These are phyloP conservation scores for Setipinna tenuifilis DNA, from an alignment of 2,797 vertebrate genomes.

Conservation along the genomic window DNA sequence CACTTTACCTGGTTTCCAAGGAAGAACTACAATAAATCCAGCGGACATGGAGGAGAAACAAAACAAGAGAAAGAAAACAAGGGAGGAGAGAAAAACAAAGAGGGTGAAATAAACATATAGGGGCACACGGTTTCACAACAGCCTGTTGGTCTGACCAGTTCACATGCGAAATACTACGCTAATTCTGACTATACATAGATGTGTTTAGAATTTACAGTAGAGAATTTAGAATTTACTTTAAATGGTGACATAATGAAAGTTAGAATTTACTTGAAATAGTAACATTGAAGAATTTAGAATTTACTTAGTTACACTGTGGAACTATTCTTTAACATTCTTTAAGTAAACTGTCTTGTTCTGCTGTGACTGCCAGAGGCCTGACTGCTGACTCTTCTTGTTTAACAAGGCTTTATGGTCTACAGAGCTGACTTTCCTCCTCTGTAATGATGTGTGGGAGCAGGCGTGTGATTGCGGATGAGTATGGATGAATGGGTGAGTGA, in stretches of 20 bases:
- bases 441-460: background rate
- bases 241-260: background rate
- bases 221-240: too few relatives aligned
- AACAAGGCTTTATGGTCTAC: background rate
- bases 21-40: slow-evolving; percentile 95
- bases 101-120: slow-evolving; percentile 65
- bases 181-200: background rate
- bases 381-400: background rate
- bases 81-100: slow-evolving; percentile 52
- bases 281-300: too few relatives aligned
- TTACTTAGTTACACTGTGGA: too few relatives aligned
- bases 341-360: background rate
- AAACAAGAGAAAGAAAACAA: slow-evolving; percentile 62
- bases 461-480: background rate
- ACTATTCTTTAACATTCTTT: background rate
- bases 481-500: background rate
- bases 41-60: slow-evolving; percentile 69
- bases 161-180: background rate
- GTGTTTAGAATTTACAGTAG: background rate
- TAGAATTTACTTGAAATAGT: background rate
- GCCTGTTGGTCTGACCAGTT: background rate
- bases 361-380: background rate
- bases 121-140: slow-evolving; percentile 13
- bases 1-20: slow-evolving; percentile 99
- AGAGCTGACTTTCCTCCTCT: background rate